Conservation (phyloP, 2,888 invertebrate genomes). For the Glaucopsyche alexis region DNA sequence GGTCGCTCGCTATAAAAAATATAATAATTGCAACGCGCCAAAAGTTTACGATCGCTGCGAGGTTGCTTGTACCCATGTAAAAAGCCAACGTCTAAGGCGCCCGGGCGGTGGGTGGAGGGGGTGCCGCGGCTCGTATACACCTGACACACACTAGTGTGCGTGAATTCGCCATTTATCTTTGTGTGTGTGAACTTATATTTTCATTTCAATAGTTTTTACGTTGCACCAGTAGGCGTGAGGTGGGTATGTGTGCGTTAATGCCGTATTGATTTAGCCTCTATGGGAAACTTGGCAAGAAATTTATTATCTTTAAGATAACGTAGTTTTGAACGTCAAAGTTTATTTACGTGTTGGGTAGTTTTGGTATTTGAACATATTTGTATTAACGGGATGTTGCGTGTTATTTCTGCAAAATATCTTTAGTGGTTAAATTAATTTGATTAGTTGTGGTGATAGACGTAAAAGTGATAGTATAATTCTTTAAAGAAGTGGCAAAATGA, state of each 20-base stretch:
- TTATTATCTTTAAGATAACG: slow-evolving; percentile 62
- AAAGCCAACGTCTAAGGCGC: slow-evolving; percentile 79
- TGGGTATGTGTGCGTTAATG: slow-evolving; percentile 69
- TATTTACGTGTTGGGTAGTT: slow-evolving; percentile 25
- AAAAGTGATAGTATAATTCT: background rate
- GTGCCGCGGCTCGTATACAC: slow-evolving; percentile 58
- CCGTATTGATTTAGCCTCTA: slow-evolving; percentile 71
- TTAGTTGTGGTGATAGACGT: background rate
- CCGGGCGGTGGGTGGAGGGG: slow-evolving; percentile 45
- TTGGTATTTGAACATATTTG: slow-evolving; percentile 7
- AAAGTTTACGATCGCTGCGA: slow-evolving; percentile 57
- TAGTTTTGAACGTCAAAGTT: slow-evolving; percentile 30
- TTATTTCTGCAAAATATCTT: background rate
- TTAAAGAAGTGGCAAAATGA: background rate
- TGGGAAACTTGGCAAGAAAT: slow-evolving; percentile 64
- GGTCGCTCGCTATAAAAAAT: background rate
- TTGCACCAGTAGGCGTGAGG: slow-evolving; percentile 61
- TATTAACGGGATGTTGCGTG: slow-evolving; percentile 12
- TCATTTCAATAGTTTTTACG: slow-evolving; percentile 78
- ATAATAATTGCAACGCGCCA: slow-evolving; percentile 38
- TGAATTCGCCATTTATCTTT: slow-evolving; percentile 41
- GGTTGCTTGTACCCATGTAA: slow-evolving; percentile 74
- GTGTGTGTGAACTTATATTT: slow-evolving; percentile 69
- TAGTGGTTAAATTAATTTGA: slow-evolving; percentile 3
- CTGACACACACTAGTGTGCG: slow-evolving; percentile 54